Conservation (phyloP, 2,888 invertebrate species). For the Prosopocoilus inquinatus region DNA sequence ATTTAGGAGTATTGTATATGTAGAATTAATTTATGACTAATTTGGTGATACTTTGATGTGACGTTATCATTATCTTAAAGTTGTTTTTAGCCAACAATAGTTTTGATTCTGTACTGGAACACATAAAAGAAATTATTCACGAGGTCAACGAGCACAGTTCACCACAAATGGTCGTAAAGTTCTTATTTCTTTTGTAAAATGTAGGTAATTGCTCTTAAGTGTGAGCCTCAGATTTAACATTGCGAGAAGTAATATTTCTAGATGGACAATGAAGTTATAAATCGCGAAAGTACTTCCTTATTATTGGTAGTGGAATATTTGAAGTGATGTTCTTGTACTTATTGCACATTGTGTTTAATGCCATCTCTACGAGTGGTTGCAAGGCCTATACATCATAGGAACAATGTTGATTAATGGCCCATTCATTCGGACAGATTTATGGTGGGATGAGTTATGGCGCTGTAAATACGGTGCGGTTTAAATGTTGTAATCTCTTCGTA, state of each 20-base stretch:
- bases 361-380: slow-evolving; percentile 22
- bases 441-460: slow-evolving; percentile 43
- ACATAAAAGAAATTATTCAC: too few relatives aligned
- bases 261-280: slow-evolving; percentile 26
- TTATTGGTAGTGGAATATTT: slow-evolving; percentile 28
- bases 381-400: slow-evolving; percentile 41
- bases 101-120: too few relatives aligned
- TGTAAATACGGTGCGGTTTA: slow-evolving; percentile 38
- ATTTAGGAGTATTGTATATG: too few relatives aligned
- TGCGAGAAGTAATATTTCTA: background rate
- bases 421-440: slow-evolving; percentile 44
- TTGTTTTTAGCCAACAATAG: too few relatives aligned
- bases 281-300: slow-evolving; percentile 39
- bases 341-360: slow-evolving; percentile 19
- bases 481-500: slow-evolving; percentile 20
- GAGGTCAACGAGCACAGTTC: too few relatives aligned
- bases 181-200: too few relatives aligned
- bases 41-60: too few relatives aligned
- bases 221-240: background rate
- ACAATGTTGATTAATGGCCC: slow-evolving; percentile 47
- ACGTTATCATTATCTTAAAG: too few relatives aligned
- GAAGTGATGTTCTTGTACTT: slow-evolving; percentile 7
- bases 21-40: too few relatives aligned
- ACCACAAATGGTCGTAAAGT: too few relatives aligned
- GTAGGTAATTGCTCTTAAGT: too few relatives aligned